Base-by-base conservation (phyloP, 2,797 vertebrate genomes). In the Amblyraja radiata region DNA sequence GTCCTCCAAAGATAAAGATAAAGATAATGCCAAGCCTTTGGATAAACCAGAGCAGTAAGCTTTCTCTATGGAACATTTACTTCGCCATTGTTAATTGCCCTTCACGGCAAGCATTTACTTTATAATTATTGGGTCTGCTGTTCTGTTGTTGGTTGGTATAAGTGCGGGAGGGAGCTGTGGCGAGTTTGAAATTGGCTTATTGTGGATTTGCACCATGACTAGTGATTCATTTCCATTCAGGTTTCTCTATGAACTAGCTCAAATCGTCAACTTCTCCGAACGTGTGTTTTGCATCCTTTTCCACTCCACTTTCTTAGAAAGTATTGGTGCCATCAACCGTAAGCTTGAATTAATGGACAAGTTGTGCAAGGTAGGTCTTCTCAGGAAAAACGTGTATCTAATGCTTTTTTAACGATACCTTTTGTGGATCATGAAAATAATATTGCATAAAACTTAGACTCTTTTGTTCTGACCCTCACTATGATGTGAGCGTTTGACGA, bases 31-130 rank as follows among this genome's bases (percentile, higher is more conserved):
- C 93, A 99, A 98, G 94, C 98, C 97, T 65, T 95, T 99, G 95
- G 99, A 99, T 95, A 99, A 99, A 94, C 99, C 99, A 4, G 99
- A 99, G 95, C 99, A 99, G 99, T 99, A 97, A 98, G 98, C 93
- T 94, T 73, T 39, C 28, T 73, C 32, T 8, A 65, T 16, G 28
- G 14, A 23, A 18, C 36, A 65, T 65, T 88, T 68, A 88, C 32
- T 68, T n/a, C 39, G 14, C 39, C 36, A 8, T 36, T 32, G 10
- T 16, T 78, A 39, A 25, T 68, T 93, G 36, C 36, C 5, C 18
- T 25, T 93, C 78, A 46, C 14, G 23, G 36, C 14, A 14, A 65
- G 16, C 21, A 36, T 46, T 93, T 68, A 16, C 7, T 93, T 93
- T 80, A 46, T 74, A 21, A 78, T 61, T 39, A 93, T 8, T 79